These are phyloP conservation scores for Chaenogobius annularis DNA, from an alignment of 2,113 vertebrate species.

Conservation along the genomic window DNA sequence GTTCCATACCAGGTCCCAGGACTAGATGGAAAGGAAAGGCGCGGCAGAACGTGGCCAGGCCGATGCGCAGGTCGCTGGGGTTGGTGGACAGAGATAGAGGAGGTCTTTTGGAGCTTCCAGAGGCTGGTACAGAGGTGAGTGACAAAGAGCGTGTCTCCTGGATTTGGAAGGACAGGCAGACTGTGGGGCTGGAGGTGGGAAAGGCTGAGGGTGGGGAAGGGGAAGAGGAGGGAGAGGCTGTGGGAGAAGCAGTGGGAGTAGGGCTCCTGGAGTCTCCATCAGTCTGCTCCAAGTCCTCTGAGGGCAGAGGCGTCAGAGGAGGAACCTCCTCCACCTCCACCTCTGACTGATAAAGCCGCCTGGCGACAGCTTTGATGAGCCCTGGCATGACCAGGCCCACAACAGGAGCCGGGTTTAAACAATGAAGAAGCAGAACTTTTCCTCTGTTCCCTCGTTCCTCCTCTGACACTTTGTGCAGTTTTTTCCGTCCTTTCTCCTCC, in stretches of 20 bases:
- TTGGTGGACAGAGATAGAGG: slow-evolving; percentile 81
- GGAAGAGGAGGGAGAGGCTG: slow-evolving; percentile 79
- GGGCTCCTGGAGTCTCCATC: slow-evolving; percentile 81
- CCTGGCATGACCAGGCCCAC: slow-evolving; percentile 94
- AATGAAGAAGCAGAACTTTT: slow-evolving; percentile 89
- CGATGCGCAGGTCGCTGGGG: slow-evolving; percentile 89
- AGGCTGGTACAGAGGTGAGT: slow-evolving; percentile 67
- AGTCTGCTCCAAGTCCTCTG: slow-evolving; percentile 76
- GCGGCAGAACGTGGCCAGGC: slow-evolving; percentile 94
- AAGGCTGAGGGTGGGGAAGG: slow-evolving; percentile 60
- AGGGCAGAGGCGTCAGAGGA: slow-evolving; percentile 70
- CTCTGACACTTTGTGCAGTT: slow-evolving; percentile 47
- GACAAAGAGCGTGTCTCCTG: slow-evolving; percentile 78
- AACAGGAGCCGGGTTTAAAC: slow-evolving; percentile 89
- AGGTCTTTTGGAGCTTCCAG: slow-evolving; percentile 75
- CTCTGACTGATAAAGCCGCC: slow-evolving; percentile 88
- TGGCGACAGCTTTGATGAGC: slow-evolving; percentile 91
- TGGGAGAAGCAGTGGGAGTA: slow-evolving; percentile 49
- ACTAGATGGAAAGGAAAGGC: slow-evolving; percentile 97
- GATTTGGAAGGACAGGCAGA: slow-evolving; percentile 88
- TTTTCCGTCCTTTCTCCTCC: slow-evolving; percentile 74
- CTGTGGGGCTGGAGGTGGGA: slow-evolving; percentile 55
- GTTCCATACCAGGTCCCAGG: slow-evolving; percentile 88
- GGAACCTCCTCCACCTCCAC: slow-evolving; percentile 90
- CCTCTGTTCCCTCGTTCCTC: slow-evolving; percentile 65